Evolutionary conservation across 2,888 invertebrate genomes (phyloP).

Genomic region (Melanchra persicariae): DNA sequence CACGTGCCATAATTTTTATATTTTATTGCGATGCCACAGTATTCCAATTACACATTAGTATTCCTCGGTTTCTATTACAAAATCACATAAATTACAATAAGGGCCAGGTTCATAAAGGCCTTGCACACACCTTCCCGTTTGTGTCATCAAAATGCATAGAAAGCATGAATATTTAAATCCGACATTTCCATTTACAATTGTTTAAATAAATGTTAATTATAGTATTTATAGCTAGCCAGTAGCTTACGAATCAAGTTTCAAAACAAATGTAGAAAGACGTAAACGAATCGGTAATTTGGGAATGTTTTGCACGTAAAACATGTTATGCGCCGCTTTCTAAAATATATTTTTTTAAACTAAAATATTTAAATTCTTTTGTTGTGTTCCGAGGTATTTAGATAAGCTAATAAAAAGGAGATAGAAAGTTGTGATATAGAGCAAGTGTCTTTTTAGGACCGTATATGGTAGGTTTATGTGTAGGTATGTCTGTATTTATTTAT

Average conservation of each 20-base stretch:
- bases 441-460: slow-evolving; percentile 6
- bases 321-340: slow-evolving; percentile 55
- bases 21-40: slow-evolving; percentile 17
- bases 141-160: slow-evolving; percentile 62
- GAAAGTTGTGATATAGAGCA: slow-evolving; percentile 49
- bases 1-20: not conserved
- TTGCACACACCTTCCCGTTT: slow-evolving; percentile 38
- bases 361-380: slow-evolving; percentile 31
- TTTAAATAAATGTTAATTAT: slow-evolving; percentile 59
- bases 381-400: slow-evolving; percentile 36
- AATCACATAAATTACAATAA: slow-evolving; percentile 51
- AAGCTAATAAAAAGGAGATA: slow-evolving; percentile 44
- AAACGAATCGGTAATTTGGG: slow-evolving; percentile 59
- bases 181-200: slow-evolving; percentile 63
- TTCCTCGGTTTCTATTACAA: slow-evolving; percentile 39
- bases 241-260: slow-evolving; percentile 47
- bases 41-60: slow-evolving; percentile 43
- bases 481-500: too few relatives aligned
- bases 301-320: slow-evolving; percentile 56
- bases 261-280: slow-evolving; percentile 53
- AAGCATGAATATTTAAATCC: slow-evolving; percentile 59
- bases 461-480: not conserved
- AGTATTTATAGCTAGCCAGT: slow-evolving; percentile 33
- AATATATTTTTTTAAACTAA: slow-evolving; percentile 36
- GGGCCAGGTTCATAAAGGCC: slow-evolving; percentile 36